Percentiles rank a stretch among this genome's conserved stretches.
Conservation (phyloP, 1,140 invertebrate genomes). For the Pectinophora gossypiella region DNA sequence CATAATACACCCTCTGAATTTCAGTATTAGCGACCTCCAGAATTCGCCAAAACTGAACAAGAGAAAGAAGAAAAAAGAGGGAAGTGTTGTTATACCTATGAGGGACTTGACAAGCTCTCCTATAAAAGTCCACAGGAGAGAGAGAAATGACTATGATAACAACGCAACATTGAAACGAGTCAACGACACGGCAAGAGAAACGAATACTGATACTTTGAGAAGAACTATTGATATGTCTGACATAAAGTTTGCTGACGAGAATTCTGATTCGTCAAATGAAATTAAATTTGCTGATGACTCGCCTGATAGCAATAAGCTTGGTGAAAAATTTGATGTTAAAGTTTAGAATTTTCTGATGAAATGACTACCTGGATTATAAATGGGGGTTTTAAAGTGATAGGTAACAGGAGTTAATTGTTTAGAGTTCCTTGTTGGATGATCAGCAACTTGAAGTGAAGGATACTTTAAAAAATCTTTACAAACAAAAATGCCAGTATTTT, state of each 20-base stretch:
- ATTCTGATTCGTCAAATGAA: constrained; percentile 67
- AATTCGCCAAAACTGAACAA: constrained; percentile 52
- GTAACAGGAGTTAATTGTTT: too few species aligned
- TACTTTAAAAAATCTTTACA: too few species aligned
- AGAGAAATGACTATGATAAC: constrained; percentile 51
- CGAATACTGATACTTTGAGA: constrained; percentile 42
- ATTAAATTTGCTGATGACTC: constrained; percentile 69
- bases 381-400: too few species aligned
- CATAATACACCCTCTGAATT: constrained; percentile 71
- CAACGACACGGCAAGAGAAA: constrained; percentile 45
- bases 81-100: constrained; percentile 57
- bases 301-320: constrained; percentile 59
- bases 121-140: constrained; percentile 50
- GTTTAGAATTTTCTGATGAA: constrained; percentile 36
- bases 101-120: constrained; percentile 58
- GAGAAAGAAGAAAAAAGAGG: constrained; percentile 49
- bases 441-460: too few species aligned
- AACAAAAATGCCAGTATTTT: too few species aligned
- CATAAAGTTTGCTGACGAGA: constrained; percentile 69
- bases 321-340: constrained; percentile 56
- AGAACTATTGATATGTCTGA: constrained; percentile 51
- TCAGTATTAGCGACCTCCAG: constrained; percentile 64
- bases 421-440: too few species aligned
- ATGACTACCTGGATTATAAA: too few species aligned
- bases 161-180: constrained; percentile 57